Evolutionary conservation across 1,140 invertebrate species (phyloP).

Genomic region (Melipona quadrifasciata): DNA sequence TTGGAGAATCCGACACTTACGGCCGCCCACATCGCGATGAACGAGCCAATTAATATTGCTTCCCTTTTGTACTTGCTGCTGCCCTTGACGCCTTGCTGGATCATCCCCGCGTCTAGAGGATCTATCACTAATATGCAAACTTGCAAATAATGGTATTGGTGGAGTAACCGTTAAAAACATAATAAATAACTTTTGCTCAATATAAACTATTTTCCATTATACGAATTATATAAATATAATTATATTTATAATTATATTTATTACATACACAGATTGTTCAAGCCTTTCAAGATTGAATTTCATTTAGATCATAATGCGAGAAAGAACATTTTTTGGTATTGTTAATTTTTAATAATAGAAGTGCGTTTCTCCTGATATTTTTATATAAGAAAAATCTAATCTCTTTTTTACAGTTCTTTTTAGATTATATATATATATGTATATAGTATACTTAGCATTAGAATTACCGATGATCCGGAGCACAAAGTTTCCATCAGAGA

Average conservation of each 20-base stretch:
- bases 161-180: no score
- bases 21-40: constrained; percentile 66
- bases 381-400: neutral
- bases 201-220: neutral
- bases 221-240: neutral
- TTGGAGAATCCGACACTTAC: constrained; percentile 60
- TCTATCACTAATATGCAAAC: constrained; percentile 54
- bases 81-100: constrained; percentile 59
- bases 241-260: no score
- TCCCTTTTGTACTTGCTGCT: constrained; percentile 55
- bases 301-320: neutral
- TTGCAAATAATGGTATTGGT: neutral
- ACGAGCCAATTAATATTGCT: constrained; percentile 70
- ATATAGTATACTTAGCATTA: no score
- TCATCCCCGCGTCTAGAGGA: constrained; percentile 52
- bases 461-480: no score
- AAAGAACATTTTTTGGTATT: neutral
- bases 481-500: no score
- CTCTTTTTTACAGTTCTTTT: no score
- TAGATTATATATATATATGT: no score
- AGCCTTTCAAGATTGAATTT: neutral
- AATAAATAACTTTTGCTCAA: neutral
- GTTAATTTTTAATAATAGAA: neutral
- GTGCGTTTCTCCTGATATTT: neutral
- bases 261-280: neutral